A percentile compares a stretch with the other conserved stretches of the same genome.
phyloP scores from a whole-genome alignment of 1,140 invertebrate genomes.

The Neodiprion virginianus region DNA sequence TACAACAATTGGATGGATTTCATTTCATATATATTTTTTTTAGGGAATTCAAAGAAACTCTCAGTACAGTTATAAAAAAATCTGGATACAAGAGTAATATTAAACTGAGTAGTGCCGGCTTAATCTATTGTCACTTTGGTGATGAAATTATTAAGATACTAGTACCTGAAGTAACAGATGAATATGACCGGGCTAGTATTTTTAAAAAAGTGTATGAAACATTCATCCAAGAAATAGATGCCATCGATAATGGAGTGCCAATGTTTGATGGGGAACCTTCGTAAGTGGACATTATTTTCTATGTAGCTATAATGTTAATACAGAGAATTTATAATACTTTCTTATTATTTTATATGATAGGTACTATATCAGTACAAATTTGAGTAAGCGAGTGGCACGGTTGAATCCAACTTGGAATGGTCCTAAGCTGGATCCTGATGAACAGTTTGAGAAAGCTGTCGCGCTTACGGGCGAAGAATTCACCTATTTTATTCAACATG shows the following conservation, averaged over 20 bases:
- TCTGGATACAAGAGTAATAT: constrained; percentile 66
- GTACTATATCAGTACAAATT: constrained; percentile 81
- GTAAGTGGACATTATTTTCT: constrained; percentile 32
- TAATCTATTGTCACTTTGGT: constrained; percentile 94
- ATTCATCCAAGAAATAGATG: constrained; percentile 95
- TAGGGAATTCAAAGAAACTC: constrained; percentile 73
- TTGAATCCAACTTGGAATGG: constrained; percentile 92
- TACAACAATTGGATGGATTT: no score
- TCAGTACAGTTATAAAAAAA: constrained; percentile 65
- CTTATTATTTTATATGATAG: constrained; percentile 45
- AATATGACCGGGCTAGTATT: constrained; percentile 66
- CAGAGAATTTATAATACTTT: not conserved
- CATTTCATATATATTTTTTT: constrained; percentile 39
- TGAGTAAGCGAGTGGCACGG: constrained; percentile 76
- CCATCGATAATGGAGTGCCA: constrained; percentile 93
- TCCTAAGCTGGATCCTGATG: constrained; percentile 63
- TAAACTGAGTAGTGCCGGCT: constrained; percentile 92
- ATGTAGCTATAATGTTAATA: not conserved
- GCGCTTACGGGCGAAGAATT: constrained; percentile 84
- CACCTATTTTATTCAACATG: constrained; percentile 72
- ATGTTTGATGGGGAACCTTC: constrained; percentile 77
- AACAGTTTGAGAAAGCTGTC: constrained; percentile 79
- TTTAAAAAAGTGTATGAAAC: constrained; percentile 87
- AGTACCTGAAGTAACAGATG: constrained; percentile 58
- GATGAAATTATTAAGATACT: constrained; percentile 74